Evolutionary conservation across 1,140 invertebrate genomes (phyloP), one percentile per base, ranked within the genome.

Genomic region (Drosophila quadrilineata): DNA sequence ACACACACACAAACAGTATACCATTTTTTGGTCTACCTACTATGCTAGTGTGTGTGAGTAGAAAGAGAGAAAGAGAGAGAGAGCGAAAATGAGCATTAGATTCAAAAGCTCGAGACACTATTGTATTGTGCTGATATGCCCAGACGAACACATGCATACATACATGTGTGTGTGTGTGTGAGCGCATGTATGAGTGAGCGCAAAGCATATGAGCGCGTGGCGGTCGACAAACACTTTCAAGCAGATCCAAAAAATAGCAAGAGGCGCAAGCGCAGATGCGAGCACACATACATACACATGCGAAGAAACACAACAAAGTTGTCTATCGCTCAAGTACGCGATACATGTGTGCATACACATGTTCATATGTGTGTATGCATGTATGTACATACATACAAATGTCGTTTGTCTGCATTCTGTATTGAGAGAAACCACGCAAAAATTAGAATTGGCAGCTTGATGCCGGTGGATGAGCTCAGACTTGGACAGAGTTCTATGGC

Each of bases 141-240:
- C n/a, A n/a, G n/a, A n/a, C n/a, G n/a, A n/a, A n/a, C n/a, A n/a
- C n/a, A n/a, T n/a, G n/a, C n/a, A n/a, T n/a, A n/a, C n/a, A n/a
- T n/a, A n/a, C n/a, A n/a, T 19, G 36, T 41, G 50, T 43, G 28
- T 46, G 52, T 19, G 31, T 19, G 22, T 19, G 52, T 5, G 10
- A 26, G 33, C 1, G 43, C 21, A 14, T 6, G 24, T 54, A 21
- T 40, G 48, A 75, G 54, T 24, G 67, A 66, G 52, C 10, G 49
- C 21, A 40, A 40, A 33, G 53, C 33, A 50, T 50, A 67, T 63
- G 54, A 54, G 49, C 54, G 67, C 50, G 71, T 60, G 54, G 71
- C 63, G 38, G 54, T 38, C 35, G 54, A 36, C 69, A 72, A 67
- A 79, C 66, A 71, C 62, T 71, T 60, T 62, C 54, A 60, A 63